Evolutionary conservation across 2,797 vertebrate species (phyloP).

Genomic region (Hapalemur alaotrensis): DNA sequence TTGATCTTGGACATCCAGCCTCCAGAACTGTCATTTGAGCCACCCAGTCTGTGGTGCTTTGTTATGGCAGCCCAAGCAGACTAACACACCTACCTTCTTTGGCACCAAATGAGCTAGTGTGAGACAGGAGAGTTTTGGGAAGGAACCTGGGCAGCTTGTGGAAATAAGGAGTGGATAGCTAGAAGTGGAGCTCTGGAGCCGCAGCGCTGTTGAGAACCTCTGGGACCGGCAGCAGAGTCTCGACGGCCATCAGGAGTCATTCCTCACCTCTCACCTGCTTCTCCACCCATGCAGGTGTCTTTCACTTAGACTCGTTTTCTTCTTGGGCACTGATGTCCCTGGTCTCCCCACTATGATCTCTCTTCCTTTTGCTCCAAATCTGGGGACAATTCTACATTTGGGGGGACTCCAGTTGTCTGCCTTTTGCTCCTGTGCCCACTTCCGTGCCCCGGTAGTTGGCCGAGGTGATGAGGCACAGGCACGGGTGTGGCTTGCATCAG

Average conservation of each 20-base stretch:
- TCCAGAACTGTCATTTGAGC: background rate
- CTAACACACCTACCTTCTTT: background rate
- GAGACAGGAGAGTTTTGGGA: background rate
- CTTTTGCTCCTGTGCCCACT: no score
- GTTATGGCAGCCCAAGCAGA: background rate
- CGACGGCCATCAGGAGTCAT: background rate
- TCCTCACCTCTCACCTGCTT: background rate
- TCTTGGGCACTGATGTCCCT: background rate
- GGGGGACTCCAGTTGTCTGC: background rate
- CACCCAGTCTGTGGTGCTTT: background rate
- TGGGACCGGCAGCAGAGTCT: accelerated
- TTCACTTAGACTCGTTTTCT: background rate
- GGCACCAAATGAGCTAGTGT: background rate
- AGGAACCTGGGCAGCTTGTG: background rate
- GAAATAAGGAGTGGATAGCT: background rate
- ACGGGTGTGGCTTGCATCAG: background rate
- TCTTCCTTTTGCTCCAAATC: background rate
- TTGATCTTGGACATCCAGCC: background rate
- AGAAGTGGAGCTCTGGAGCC: background rate
- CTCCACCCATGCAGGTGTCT: background rate
- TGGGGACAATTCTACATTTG: background rate
- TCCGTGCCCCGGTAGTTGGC: background rate
- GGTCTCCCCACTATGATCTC: background rate
- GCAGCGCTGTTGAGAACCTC: background rate
- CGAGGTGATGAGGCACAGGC: background rate